Percentiles rank a stretch among this genome's conserved stretches.
phyloP scores from a whole-genome alignment of 30 jellyfish, hydroid and myxozoan species.

The Aurelia aurita region DNA sequence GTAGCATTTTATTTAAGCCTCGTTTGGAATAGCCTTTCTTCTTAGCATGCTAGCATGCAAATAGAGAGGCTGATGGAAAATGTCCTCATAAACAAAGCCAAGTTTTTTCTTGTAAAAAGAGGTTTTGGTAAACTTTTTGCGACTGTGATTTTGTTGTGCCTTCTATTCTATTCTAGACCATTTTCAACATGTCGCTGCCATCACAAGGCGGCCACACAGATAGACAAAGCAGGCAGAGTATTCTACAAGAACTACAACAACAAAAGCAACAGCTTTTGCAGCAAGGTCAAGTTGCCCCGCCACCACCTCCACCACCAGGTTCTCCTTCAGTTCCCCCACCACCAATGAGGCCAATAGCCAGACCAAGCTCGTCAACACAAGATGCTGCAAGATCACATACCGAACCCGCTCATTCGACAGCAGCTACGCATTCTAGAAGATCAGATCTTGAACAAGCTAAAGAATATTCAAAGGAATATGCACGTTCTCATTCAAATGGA shows the following conservation, averaged over 20 bases:
- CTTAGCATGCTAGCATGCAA: too few relatives aligned
- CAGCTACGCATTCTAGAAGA: constrained; percentile 74
- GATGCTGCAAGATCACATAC: constrained; percentile 51
- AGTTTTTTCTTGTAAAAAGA: too few relatives aligned
- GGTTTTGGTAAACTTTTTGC: too few relatives aligned
- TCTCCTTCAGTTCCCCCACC: constrained; percentile 23
- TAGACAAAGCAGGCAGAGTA: constrained; percentile 86
- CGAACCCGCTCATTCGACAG: constrained; percentile 32
- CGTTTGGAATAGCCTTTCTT: too few relatives aligned
- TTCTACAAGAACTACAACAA: constrained; percentile 89
- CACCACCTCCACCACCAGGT: constrained; percentile 17
- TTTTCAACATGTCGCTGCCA: constrained; percentile 24
- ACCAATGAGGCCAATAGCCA: background rate
- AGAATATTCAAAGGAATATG: constrained; percentile 84
- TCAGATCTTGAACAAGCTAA: background rate
- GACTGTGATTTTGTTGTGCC: too few relatives aligned
- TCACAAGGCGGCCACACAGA: constrained; percentile 54
- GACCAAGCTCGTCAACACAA: constrained; percentile 40
- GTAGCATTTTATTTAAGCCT: too few relatives aligned
- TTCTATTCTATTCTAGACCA: too few relatives aligned
- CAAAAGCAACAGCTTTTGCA: constrained; percentile 91
- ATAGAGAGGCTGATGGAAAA: too few relatives aligned
- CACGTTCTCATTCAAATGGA: constrained; percentile 94
- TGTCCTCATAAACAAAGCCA: too few relatives aligned
- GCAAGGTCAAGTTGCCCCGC: constrained; percentile 43